Evolutionary conservation across 2,797 vertebrate species (phyloP).

Genomic region (Halcyon chelicuti): DNA sequence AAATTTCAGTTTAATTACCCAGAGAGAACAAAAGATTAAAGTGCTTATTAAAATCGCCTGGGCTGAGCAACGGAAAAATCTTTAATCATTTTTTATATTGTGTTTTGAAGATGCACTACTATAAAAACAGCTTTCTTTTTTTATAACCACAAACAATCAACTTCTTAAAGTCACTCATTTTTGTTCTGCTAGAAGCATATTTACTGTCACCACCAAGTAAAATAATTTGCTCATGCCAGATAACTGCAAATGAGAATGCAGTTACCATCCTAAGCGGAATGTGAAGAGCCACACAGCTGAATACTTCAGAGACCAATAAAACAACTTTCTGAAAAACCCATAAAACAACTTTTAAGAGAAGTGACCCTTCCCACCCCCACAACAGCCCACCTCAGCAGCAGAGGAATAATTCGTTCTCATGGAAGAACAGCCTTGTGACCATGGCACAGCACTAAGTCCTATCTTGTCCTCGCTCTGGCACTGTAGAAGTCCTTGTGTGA

Average conservation of each 20-base stretch:
- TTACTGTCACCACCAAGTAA: not conserved
- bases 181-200: not conserved
- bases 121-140: not conserved
- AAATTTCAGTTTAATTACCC: not conserved
- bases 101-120: not conserved
- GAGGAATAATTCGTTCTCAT: not conserved
- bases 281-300: not conserved
- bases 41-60: not conserved
- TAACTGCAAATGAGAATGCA: not conserved
- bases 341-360: not conserved
- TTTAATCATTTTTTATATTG: not conserved
- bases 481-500: not conserved
- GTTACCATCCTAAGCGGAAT: not conserved
- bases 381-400: not conserved
- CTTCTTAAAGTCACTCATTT: not conserved
- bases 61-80: not conserved
- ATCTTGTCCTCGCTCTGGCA: not conserved
- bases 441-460: not conserved
- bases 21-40: not conserved
- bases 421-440: not conserved
- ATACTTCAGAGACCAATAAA: not conserved
- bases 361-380: not conserved
- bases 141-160: not conserved
- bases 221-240: not conserved
- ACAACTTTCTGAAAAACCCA: not conserved